Evolutionary conservation across 64 coral and sea anemone species (phyloP).

Genomic region (Orbicella faveolata): DNA sequence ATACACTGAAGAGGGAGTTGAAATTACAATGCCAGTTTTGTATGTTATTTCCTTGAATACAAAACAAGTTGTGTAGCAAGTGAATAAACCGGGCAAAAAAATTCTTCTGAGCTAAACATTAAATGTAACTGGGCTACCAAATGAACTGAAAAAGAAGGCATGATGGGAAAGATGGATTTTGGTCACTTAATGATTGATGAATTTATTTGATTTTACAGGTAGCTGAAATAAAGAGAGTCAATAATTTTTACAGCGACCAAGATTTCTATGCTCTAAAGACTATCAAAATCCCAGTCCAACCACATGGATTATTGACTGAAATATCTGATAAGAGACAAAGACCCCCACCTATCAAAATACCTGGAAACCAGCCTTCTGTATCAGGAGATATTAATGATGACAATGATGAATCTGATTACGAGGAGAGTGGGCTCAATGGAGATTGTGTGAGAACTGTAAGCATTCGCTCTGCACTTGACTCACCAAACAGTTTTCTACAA

Average conservation of each 20-base stretch:
- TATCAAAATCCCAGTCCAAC: constrained; percentile 84
- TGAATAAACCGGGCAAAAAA: too few relatives aligned
- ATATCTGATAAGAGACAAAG: constrained; percentile 49
- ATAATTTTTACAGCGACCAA: constrained; percentile 85
- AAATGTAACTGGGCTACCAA: too few relatives aligned
- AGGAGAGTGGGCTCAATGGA: constrained; percentile 31
- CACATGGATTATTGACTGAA: constrained; percentile 79
- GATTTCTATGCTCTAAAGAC: constrained; percentile 89
- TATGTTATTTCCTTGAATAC: too few relatives aligned
- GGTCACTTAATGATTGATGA: not conserved
- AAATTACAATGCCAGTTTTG: too few relatives aligned
- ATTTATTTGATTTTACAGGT: constrained; percentile 55
- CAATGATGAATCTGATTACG: constrained; percentile 32
- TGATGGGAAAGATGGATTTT: too few relatives aligned
- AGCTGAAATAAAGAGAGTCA: constrained; percentile 79
- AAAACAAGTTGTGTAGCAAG: too few relatives aligned
- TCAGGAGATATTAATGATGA: constrained; percentile 41
- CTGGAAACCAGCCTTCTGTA: constrained; percentile 31
- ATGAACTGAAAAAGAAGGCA: too few relatives aligned
- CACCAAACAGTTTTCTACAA: constrained; percentile 83
- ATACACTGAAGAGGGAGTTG: too few relatives aligned
- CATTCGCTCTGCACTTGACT: constrained; percentile 85
- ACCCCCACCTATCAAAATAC: constrained; percentile 62
- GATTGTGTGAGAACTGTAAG: constrained; percentile 83
- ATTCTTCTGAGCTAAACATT: too few relatives aligned